phyloP scores from a whole-genome alignment of 2,113 vertebrate species.

The Hucho hucho region DNA sequence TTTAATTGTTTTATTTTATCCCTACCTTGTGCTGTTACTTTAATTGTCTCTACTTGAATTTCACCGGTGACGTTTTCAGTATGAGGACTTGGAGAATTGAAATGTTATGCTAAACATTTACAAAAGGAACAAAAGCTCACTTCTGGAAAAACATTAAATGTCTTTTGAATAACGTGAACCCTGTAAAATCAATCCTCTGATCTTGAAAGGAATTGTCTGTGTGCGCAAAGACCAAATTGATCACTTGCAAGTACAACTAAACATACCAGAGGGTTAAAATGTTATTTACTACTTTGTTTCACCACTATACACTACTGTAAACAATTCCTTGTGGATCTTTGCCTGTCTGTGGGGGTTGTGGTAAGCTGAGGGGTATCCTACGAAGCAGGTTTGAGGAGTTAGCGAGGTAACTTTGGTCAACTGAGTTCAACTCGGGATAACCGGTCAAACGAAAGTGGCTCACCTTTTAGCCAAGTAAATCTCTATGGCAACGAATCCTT shows the following conservation, averaged over 20 bases:
- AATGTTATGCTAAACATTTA: constrained; percentile 38
- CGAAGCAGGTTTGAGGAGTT: too few relatives aligned
- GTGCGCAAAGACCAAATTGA: constrained; percentile 69
- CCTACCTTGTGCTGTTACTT: constrained; percentile 32
- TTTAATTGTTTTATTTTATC: constrained; percentile 27
- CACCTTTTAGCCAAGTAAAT: too few relatives aligned
- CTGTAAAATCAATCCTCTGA: constrained; percentile 31
- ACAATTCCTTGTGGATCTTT: constrained; percentile 76
- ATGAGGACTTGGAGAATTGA: constrained; percentile 10
- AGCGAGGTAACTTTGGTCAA: too few relatives aligned
- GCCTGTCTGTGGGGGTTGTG: constrained; percentile 56
- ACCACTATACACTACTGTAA: constrained; percentile 88
- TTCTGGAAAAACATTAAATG: constrained; percentile 12
- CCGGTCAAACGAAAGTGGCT: too few relatives aligned
- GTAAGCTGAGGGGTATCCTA: constrained; percentile 14
- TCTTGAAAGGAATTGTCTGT: constrained; percentile 17
- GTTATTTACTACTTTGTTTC: constrained; percentile 74
- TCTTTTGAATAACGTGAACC: constrained; percentile 45
- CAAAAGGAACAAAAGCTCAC: constrained; percentile 36
- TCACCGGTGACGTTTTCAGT: constrained; percentile 38
- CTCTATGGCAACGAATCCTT: too few relatives aligned
- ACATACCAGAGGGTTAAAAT: constrained; percentile 31
- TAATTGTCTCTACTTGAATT: constrained; percentile 61
- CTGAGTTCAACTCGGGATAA: too few relatives aligned
- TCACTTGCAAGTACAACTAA: constrained; percentile 76